Base-by-base conservation (phyloP, 2,888 invertebrate genomes). In the Leistus spinibarbis region DNA sequence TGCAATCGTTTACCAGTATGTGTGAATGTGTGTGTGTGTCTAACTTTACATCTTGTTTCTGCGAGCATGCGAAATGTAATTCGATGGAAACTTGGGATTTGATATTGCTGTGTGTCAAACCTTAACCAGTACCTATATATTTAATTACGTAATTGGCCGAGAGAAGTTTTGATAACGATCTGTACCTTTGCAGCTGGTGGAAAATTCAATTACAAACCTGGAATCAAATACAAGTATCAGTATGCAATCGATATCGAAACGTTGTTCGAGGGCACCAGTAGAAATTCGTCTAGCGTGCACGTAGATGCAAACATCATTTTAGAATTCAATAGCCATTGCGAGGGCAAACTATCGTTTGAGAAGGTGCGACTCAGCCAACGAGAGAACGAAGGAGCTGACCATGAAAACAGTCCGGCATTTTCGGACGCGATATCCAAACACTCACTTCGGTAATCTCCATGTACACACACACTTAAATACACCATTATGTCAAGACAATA, bases 231-330 rank as follows among this genome's bases (percentile, higher is more conserved):
- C 83, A 88, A 89, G 80, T 95, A 95, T 85, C 89, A 90, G 65
- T 95, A 95, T 82, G 89, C 88, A 79, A 89, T 93, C 7, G 89
- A 92, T 79, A 88, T 93, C n/a, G 90, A 89, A 76, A 91, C 92
- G 0, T 89, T 91, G 80, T 93, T 93, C 79, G 87, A 88, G 75
- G 92, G 92, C 0, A 91, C 91, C 1, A 92, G 91, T 79, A 90
- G 90, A 80, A 93, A 93, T 79, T 90, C 90, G 62, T 94, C 94
- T 0, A 90, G 89, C 19, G 83, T 95, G 54, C 88, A 89, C 81
- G 84, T 94, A 13, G 89, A 88, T 78, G 88, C 91, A 62, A 84
- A 86, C 75, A 89, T 90, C 78, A 87, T 87, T 63, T 80, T 95
- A 65, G 89, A 90, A 77, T 94, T 94, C 80, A 87, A 90, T 17